phyloP scores from a whole-genome alignment of 2,797 vertebrate genomes.

The Mormyrus hasselquistii region DNA sequence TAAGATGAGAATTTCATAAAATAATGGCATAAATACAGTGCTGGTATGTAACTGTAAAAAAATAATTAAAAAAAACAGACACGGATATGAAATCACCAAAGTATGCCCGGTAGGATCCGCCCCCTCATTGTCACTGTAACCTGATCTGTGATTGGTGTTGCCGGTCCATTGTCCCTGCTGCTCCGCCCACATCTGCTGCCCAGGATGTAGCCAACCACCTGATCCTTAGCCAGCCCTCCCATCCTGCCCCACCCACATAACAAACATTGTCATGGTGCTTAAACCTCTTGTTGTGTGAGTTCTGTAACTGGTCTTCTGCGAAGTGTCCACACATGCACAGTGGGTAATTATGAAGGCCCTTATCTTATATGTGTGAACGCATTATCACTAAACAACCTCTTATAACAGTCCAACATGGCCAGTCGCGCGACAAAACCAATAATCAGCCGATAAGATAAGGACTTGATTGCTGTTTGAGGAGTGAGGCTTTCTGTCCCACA shows the following conservation, averaged over 20 bases:
- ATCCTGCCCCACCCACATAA: background rate
- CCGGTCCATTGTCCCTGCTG: background rate
- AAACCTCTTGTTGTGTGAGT: background rate
- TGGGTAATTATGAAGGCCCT: conserved; percentile 15
- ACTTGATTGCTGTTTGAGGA: background rate
- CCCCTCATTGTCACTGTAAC: background rate
- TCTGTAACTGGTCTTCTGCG: background rate
- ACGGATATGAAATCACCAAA: background rate
- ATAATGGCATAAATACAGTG: background rate
- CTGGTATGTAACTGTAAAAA: background rate
- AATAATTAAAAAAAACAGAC: background rate
- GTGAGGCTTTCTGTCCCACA: background rate
- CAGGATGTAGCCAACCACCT: background rate
- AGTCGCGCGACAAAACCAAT: conserved; percentile 7
- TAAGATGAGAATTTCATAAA: background rate
- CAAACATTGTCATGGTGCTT: background rate
- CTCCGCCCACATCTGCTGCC: background rate
- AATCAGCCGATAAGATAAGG: conserved; percentile 44
- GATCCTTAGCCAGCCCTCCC: background rate
- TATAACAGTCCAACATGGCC: conserved; percentile 21
- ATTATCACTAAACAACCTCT: conserved; percentile 21
- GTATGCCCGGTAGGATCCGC: background rate
- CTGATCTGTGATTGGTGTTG: background rate
- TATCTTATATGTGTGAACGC: conserved; percentile 23
- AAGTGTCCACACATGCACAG: background rate